Base-by-base conservation (phyloP, 1,140 invertebrate genomes). In the Dreissena rostriformis region DNA sequence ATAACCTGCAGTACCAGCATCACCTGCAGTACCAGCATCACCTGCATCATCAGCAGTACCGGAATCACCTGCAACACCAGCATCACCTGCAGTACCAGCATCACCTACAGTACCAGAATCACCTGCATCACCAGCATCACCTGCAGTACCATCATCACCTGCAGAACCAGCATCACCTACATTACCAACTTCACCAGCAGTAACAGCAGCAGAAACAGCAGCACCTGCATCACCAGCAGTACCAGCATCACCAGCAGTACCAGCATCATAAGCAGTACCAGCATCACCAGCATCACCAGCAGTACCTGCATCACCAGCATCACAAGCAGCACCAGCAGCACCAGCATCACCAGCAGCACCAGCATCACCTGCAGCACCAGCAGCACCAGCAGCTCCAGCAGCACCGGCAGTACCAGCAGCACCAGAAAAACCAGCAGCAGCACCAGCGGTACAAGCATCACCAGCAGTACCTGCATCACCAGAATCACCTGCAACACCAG, bases 341-440 rank as follows among this genome's bases (percentile, higher is more conserved):
- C 63, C 70, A 71, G 77, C 66, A 79, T 6, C 66, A n/a, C n/a
- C n/a, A n/a, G n/a, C n/a, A 71, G 77, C 70, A 51, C 39, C 66
- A 79, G 63, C 66, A 79, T 63, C 70, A 8, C 39, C 66, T 71
- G 66, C 70, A 79, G 77, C 66, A 79, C 39, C 70, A 79, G 77
- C 49, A 51, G 77, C 66, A 51, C 39, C 66, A 79, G 66, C 66
- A 79, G 61, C 70, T 51, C 29, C 70, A 71, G 77, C 66, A 29
- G 63, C 70, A 8, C 39, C 66, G 70, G 77, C 70, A 79, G 77
- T 49, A 79, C 63, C 66, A 71, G 61, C 66, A 79, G 77, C 70
- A 5, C 39, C 66, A 79, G 77, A 70, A 71, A 24, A 52, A 79
- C 63, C 70, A 71, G 77, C 66, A 71, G 77, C 70, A 71, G 19